A percentile compares a stretch with the other conserved stretches of the same genome.
Evolutionary conservation across 2,797 vertebrate genomes (phyloP).

Genomic region (Limosa lapponica): DNA sequence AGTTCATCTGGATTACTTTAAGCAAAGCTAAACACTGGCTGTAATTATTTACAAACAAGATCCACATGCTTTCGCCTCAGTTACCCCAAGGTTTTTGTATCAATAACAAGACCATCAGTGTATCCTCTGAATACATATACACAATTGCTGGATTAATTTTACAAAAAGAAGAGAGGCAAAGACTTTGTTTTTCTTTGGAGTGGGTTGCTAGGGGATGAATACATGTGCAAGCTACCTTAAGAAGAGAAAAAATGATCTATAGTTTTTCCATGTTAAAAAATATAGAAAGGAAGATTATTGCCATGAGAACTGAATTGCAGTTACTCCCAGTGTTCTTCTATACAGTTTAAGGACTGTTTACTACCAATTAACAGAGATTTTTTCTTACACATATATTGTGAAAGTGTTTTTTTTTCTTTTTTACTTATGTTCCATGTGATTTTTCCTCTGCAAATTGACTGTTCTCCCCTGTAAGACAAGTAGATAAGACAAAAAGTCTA

Average conservation of each 20-base stretch:
- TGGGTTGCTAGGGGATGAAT: background rate
- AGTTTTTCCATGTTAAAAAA: background rate
- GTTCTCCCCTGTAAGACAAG: background rate
- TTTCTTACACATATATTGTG: background rate
- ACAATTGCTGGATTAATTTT: too few relatives aligned
- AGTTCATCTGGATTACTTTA: too few relatives aligned
- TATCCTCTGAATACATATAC: too few relatives aligned
- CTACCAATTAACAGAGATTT: too few relatives aligned
- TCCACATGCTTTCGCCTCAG: too few relatives aligned
- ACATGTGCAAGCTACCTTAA: background rate
- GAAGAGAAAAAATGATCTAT: background rate
- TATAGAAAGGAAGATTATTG: background rate
- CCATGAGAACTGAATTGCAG: background rate
- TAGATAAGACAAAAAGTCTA: background rate
- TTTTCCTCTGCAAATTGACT: background rate
- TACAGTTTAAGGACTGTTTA: background rate
- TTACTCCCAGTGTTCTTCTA: background rate
- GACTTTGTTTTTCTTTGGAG: background rate
- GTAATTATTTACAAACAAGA: too few relatives aligned
- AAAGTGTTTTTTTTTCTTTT: background rate
- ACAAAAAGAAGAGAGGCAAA: too few relatives aligned
- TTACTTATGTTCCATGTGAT: background rate
- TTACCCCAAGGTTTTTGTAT: too few relatives aligned
- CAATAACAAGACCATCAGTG: too few relatives aligned
- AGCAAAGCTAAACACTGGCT: too few relatives aligned